Evolutionary conservation across 2,113 vertebrate species (phyloP).

Genomic region (Eurystomus gularis): DNA sequence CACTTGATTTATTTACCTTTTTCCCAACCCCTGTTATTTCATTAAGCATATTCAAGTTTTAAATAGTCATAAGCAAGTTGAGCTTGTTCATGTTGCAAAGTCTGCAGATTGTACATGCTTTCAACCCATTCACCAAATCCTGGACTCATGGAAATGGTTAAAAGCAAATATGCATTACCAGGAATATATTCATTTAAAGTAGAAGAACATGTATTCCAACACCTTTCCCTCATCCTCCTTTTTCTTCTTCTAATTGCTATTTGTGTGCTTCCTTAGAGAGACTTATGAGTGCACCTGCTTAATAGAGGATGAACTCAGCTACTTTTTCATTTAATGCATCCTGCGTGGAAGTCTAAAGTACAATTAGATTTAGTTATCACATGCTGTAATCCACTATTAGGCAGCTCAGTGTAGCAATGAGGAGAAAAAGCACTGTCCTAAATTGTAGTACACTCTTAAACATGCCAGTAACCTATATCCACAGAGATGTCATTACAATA

Average conservation of each 20-base stretch:
- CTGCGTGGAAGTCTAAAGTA: not conserved
- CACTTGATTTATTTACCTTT: not conserved
- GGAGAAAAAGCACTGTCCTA: not conserved
- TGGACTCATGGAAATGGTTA: not conserved
- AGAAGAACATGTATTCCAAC: not conserved
- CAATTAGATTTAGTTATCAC: not conserved
- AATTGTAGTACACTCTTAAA: not conserved
- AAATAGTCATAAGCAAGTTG: not conserved
- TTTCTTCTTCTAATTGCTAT: not conserved
- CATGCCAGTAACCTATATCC: not conserved
- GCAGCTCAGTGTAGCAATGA: not conserved
- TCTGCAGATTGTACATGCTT: not conserved
- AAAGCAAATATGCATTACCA: not conserved
- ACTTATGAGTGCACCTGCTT: not conserved
- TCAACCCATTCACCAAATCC: not conserved
- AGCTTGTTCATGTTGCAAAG: not conserved
- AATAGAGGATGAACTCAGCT: not conserved
- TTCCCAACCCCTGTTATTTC: not conserved
- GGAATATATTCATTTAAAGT: not conserved
- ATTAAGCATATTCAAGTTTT: not conserved
- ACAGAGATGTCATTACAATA: constrained; percentile 26
- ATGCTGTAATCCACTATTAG: not conserved
- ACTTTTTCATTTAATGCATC: not conserved
- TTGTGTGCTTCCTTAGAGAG: not conserved
- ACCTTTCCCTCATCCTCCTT: not conserved